Evolutionary conservation across 1,140 invertebrate genomes (phyloP).

Genomic region (Nasonia vitripennis): DNA sequence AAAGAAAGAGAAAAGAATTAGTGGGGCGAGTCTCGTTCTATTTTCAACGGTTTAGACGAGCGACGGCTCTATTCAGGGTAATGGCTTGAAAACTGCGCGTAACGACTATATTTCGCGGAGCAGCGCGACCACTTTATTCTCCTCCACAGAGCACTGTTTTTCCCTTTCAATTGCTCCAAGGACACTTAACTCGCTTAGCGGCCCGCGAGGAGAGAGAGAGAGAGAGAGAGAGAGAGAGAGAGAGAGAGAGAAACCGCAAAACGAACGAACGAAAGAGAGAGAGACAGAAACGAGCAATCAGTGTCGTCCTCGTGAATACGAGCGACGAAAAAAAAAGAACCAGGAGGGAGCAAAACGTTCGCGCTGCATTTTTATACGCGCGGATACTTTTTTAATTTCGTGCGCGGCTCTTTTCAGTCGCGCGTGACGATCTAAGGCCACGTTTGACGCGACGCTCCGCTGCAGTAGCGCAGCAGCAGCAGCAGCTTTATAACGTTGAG

Average conservation of each 20-base stretch:
- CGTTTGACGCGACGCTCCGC: too few species aligned
- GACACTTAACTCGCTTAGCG: neutral
- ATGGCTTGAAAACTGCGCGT: constrained; percentile 2
- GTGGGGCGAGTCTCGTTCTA: too few species aligned
- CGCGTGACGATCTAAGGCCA: too few species aligned
- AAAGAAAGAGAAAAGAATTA: too few species aligned
- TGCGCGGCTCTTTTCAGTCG: too few species aligned
- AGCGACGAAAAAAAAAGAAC: neutral
- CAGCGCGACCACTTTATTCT: neutral
- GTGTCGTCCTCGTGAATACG: neutral
- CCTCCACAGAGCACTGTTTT: neutral
- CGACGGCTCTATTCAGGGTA: neutral
- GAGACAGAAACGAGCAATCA: neutral
- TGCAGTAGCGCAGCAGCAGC: too few species aligned
- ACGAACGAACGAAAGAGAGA: neutral
- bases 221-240: neutral
- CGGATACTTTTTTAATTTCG: neutral
- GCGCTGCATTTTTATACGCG: neutral
- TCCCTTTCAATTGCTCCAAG: constrained; percentile 12
- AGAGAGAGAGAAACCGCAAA: neutral
- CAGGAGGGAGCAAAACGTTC: neutral
- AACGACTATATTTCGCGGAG: neutral
- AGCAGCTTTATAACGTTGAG: too few species aligned
- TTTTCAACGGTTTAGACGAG: too few species aligned
- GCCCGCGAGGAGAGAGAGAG: neutral